These are phyloP conservation scores for Teleopsis dalmanni DNA, from an alignment of 1,140 invertebrate genomes.

Conservation along the genomic window DNA sequence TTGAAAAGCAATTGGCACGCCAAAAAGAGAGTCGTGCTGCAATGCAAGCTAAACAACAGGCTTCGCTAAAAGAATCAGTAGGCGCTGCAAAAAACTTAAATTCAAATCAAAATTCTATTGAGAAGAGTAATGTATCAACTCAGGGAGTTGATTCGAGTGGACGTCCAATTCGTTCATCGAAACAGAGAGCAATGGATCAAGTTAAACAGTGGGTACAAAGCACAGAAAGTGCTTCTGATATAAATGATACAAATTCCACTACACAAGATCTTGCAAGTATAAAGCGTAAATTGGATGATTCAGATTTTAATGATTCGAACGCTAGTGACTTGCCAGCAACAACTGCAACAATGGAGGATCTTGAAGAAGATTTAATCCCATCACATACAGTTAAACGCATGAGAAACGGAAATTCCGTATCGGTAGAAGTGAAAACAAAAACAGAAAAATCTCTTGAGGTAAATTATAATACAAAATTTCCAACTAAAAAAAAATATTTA, in stretches of 20 bases:
- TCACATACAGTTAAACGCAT: conserved; percentile 37
- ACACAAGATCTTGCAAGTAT: conserved; percentile 11
- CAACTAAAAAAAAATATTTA: background rate
- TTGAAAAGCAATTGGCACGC: conserved; percentile 67
- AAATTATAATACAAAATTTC: background rate
- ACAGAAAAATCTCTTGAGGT: conserved; percentile 1
- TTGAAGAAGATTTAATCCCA: conserved; percentile 37
- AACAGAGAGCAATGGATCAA: conserved; percentile 71
- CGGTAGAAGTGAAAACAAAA: conserved; percentile 36
- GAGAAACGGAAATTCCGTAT: conserved; percentile 38
- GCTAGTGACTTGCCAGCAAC: conserved; percentile 28
- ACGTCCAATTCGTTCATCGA: conserved; percentile 66
- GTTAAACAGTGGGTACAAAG: conserved; percentile 64
- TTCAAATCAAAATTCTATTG: background rate
- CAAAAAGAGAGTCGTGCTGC: conserved; percentile 63
- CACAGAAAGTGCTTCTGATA: conserved; percentile 28
- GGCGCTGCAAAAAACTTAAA: conserved; percentile 18
- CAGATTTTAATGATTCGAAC: conserved; percentile 41
- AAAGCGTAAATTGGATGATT: conserved; percentile 39
- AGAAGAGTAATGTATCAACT: background rate
- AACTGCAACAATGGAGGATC: conserved; percentile 24
- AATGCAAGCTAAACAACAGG: conserved; percentile 36
- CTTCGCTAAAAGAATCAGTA: conserved; percentile 24
- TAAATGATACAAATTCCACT: conserved; percentile 9
- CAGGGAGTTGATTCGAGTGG: conserved; percentile 32